Evolutionary conservation across 2,888 invertebrate genomes (phyloP).

Genomic region (Zelleria hepariella): DNA sequence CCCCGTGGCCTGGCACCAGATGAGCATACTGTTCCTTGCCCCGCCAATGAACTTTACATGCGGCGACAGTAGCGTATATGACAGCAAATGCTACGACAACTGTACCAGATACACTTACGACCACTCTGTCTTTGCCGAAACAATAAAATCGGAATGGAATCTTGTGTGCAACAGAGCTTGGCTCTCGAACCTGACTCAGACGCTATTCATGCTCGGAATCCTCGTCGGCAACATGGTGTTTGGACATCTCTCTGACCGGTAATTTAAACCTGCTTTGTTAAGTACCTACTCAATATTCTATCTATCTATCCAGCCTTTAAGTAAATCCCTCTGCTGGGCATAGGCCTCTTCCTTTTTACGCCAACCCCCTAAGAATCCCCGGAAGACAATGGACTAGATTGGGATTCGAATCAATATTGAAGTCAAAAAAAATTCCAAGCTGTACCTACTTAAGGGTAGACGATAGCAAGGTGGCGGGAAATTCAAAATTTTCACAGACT

Average conservation of each 20-base stretch:
- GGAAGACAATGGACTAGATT: no score
- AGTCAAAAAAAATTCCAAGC: no score
- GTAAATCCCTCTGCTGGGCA: no score
- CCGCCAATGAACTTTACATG: slow-evolving; percentile 76
- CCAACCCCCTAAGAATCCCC: no score
- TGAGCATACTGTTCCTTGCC: slow-evolving; percentile 83
- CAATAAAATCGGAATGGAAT: slow-evolving; percentile 83
- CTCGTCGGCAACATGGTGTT: slow-evolving; percentile 82
- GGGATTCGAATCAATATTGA: no score
- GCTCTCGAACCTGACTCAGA: slow-evolving; percentile 81
- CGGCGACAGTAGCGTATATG: slow-evolving; percentile 37
- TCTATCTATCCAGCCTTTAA: no score
- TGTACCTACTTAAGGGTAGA: no score
- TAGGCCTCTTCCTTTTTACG: no score
- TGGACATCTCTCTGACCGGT: slow-evolving; percentile 84
- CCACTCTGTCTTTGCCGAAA: slow-evolving; percentile 76
- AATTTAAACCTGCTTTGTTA: slow-evolving; percentile 17
- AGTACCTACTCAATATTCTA: no score
- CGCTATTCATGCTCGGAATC: slow-evolving; percentile 83
- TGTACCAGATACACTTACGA: slow-evolving; percentile 75
- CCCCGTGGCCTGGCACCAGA: slow-evolving; percentile 85
- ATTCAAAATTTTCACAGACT: no score
- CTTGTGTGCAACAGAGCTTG: slow-evolving; percentile 78
- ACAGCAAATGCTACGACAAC: slow-evolving; percentile 61
- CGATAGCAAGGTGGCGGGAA: no score